Evolutionary conservation across 1,140 invertebrate genomes (phyloP).

Genomic region (Bombus waltoni): DNA sequence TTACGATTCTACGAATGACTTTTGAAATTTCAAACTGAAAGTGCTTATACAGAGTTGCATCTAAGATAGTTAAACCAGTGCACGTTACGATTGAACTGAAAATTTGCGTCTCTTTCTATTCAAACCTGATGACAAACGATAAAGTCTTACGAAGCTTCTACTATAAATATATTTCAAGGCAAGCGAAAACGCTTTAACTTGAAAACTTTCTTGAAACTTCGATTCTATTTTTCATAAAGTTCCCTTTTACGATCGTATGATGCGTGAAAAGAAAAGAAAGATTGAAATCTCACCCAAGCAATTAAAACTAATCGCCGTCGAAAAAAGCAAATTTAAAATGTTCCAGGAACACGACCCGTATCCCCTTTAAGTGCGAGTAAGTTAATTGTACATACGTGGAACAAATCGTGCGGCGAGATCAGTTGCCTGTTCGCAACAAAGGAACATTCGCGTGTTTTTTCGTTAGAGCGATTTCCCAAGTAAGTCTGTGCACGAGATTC

Average conservation of each 20-base stretch:
- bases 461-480: conserved; percentile 12
- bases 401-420: not conserved
- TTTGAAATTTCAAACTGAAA: not conserved
- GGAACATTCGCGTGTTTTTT: conserved; percentile 5
- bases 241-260: rapidly evolving
- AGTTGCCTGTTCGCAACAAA: conserved; percentile 10
- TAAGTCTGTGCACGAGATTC: conserved; percentile 26
- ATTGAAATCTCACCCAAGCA: not conserved
- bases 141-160: no score
- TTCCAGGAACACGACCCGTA: not conserved
- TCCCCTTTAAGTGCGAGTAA: conserved; percentile 13
- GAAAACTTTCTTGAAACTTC: not conserved
- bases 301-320: not conserved
- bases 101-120: not conserved
- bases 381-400: conserved; percentile 38
- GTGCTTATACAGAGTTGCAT: no score
- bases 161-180: no score
- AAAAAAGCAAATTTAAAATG: not conserved
- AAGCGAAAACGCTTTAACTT: not conserved
- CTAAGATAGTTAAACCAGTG: not conserved
- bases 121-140: no score
- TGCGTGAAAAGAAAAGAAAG: not conserved
- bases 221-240: not conserved
- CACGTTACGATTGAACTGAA: not conserved
- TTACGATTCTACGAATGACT: not conserved